Conservation (phyloP, 2,113 vertebrate species). For the Phyllostomus discolor region DNA sequence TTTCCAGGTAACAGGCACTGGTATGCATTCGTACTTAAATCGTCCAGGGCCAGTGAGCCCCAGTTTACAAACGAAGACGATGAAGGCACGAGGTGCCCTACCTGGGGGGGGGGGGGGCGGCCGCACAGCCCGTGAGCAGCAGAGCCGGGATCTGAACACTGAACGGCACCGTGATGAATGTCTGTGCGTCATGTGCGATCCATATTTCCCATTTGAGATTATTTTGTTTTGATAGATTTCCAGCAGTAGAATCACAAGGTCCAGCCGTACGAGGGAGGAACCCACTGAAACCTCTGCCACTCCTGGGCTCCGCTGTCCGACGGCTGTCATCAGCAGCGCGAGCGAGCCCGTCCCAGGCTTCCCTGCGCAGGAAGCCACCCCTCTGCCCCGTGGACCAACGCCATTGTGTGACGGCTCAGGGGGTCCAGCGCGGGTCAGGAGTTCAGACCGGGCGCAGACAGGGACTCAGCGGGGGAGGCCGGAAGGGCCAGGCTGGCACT, state of each 20-base stretch:
- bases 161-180: background rate
- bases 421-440: background rate
- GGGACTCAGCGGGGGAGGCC: background rate
- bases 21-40: background rate
- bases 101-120: no score
- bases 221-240: background rate
- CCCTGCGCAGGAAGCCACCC: background rate
- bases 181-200: background rate
- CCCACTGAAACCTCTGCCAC: background rate
- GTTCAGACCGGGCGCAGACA: background rate
- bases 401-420: background rate
- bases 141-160: no score
- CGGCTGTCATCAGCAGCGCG: rapidly evolving
- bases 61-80: background rate
- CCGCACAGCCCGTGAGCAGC: no score
- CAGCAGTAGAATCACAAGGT: background rate
- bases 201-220: background rate
- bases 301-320: background rate
- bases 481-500: rapidly evolving
- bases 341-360: background rate
- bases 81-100: background rate
- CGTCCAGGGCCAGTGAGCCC: background rate
- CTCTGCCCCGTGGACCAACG: background rate
- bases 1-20: background rate
- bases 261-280: background rate